phyloP scores from a whole-genome alignment of 2,888 invertebrate species.

The Pterostichus madidus region DNA sequence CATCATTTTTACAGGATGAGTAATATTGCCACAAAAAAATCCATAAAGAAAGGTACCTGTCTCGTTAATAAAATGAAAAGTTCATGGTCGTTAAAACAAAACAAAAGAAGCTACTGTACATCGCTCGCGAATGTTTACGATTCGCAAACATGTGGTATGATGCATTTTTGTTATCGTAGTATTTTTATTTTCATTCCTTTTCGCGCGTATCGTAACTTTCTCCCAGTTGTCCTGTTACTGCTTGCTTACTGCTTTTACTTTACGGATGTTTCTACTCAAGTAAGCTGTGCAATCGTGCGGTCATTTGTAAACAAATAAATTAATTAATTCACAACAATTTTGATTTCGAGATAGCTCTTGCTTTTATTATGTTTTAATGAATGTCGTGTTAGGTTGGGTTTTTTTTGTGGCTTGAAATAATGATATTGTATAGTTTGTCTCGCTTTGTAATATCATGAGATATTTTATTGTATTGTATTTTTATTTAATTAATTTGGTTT shows the following conservation, averaged over 20 bases:
- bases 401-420: neutral
- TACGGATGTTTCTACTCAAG: neutral
- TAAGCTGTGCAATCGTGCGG: neutral
- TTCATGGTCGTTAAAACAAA: no score
- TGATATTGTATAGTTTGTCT: neutral
- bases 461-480: neutral
- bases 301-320: constrained; percentile 13
- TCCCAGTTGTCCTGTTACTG: constrained; percentile 17
- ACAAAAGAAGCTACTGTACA: no score
- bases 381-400: neutral
- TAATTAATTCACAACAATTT: constrained; percentile 5
- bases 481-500: constrained; percentile 3
- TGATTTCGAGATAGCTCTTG: neutral
- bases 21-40: no score
- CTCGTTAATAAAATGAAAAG: no score
- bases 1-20: no score
- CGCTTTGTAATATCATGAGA: neutral
- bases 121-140: no score
- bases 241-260: constrained; percentile 23
- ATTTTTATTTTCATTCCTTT: constrained; percentile 49
- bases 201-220: constrained; percentile 36
- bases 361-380: no score
- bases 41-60: no score
- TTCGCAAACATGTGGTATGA: no score
- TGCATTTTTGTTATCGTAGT: constrained; percentile 5